phyloP scores from a whole-genome alignment of 2,113 vertebrate genomes.

The Agapornis roseicollis region DNA sequence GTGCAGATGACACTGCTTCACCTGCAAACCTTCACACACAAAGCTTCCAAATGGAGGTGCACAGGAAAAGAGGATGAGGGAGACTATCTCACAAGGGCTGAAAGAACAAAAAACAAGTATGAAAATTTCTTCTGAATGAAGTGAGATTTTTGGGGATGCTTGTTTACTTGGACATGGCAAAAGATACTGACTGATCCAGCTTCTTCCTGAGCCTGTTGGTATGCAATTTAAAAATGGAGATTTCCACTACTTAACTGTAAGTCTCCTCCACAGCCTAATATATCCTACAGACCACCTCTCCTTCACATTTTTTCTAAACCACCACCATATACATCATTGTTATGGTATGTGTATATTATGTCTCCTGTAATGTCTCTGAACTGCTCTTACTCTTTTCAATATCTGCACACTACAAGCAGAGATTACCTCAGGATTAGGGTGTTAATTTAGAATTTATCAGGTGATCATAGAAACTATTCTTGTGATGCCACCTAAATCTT shows the following conservation, averaged over 20 bases:
- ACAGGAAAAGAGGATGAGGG: not conserved
- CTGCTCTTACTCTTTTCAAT: not conserved
- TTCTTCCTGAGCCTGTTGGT: not conserved
- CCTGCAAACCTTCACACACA: not conserved
- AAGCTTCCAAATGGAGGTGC: not conserved
- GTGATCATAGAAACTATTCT: not conserved
- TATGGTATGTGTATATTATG: not conserved
- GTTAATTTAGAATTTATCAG: not conserved
- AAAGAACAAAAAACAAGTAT: not conserved
- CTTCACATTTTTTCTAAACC: not conserved
- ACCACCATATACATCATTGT: not conserved
- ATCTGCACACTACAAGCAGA: not conserved
- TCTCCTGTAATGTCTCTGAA: not conserved
- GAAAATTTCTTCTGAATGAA: not conserved
- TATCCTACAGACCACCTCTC: not conserved
- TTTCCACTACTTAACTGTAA: not conserved
- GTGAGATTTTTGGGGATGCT: not conserved
- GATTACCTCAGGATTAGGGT: not conserved
- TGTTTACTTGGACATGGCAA: not conserved
- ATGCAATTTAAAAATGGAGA: not conserved
- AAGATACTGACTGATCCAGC: not conserved
- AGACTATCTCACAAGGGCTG: not conserved
- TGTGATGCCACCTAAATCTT: not conserved
- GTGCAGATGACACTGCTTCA: not conserved
- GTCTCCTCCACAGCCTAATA: not conserved